Conservation (phyloP, 2,888 invertebrate species). For the Hydroisotoma schaefferi region DNA sequence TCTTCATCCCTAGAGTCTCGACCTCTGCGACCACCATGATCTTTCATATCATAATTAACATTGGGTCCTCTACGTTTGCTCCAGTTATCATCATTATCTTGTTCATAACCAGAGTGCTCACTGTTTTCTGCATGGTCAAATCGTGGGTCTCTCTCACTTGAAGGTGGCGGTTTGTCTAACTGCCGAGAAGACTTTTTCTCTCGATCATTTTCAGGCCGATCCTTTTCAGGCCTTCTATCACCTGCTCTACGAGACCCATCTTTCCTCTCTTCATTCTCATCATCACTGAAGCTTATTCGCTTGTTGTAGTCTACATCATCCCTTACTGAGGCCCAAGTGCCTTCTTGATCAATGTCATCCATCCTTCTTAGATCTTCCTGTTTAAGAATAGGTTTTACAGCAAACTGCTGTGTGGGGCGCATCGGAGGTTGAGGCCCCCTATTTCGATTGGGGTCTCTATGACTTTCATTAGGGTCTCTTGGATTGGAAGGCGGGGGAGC, state of each 20-base stretch:
- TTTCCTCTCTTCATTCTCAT: conserved; percentile 39
- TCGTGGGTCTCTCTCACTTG: background rate
- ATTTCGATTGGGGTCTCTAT: conserved; percentile 18
- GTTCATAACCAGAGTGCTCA: conserved; percentile 2
- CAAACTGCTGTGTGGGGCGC: conserved; percentile 41
- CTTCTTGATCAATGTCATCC: conserved; percentile 47
- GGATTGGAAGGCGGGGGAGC: conserved; percentile 39
- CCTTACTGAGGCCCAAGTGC: conserved; percentile 45
- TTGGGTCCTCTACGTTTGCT: conserved; percentile 11
- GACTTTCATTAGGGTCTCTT: conserved; percentile 18
- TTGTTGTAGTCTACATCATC: conserved; percentile 48
- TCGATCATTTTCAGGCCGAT: conserved; percentile 2
- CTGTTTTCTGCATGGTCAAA: conserved; percentile 10
- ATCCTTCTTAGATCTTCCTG: conserved; percentile 46
- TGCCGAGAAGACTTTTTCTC: conserved; percentile 12
- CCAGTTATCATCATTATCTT: conserved; percentile 24
- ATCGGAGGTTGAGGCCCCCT: conserved; percentile 12
- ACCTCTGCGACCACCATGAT: conserved; percentile 19
- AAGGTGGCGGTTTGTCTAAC: conserved; percentile 10
- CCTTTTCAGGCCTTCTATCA: conserved; percentile 26
- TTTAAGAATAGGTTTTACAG: conserved; percentile 45
- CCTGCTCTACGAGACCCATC: conserved; percentile 13
- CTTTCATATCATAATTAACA: conserved; percentile 20
- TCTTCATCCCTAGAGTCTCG: conserved; percentile 34
- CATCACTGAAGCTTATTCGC: conserved; percentile 47